These are phyloP conservation scores for Drosophila murphyi DNA, from an alignment of 1,140 invertebrate species.

Conservation along the genomic window DNA sequence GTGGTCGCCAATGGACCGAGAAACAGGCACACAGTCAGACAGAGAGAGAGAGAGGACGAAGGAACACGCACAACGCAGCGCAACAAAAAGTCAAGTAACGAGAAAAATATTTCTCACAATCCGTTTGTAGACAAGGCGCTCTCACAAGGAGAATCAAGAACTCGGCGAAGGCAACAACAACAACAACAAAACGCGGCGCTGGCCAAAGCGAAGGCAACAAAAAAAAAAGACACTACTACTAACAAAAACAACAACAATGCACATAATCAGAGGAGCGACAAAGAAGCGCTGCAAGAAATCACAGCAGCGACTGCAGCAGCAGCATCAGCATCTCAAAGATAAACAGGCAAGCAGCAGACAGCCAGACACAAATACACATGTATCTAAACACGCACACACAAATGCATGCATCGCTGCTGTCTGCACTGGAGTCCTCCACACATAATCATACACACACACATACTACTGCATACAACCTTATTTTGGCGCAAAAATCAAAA, in stretches of 20 bases:
- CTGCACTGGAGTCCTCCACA: conserved; percentile 62
- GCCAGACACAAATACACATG: conserved; percentile 16
- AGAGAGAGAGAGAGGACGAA: background rate
- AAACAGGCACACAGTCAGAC: background rate
- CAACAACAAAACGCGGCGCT: conserved; percentile 51
- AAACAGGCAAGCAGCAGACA: conserved; percentile 55
- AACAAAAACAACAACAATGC: conserved; percentile 37
- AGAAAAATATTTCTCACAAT: conserved; percentile 79
- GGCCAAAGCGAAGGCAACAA: conserved; percentile 53
- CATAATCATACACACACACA: conserved; percentile 39
- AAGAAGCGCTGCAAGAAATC: conserved; percentile 65
- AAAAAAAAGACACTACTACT: conserved; percentile 56
- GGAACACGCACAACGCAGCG: conserved; percentile 32
- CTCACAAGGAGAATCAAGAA: conserved; percentile 19
- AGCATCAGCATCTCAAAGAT: conserved; percentile 27
- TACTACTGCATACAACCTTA: conserved; percentile 38
- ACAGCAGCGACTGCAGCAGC: conserved; percentile 51
- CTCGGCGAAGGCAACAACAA: conserved; percentile 45
- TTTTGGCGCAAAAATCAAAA: conserved; percentile 75
- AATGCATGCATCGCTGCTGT: conserved; percentile 5
- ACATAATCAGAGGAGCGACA: conserved; percentile 53
- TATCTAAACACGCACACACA: conserved; percentile 10
- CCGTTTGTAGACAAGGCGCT: conserved; percentile 56
- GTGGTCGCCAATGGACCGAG: conserved; percentile 14
- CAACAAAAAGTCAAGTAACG: conserved; percentile 65